A percentile compares a stretch with the other conserved stretches of the same genome.
These are phyloP conservation scores for Epizoanthus ramosus DNA, from an alignment of 92 coral and sea anemone genomes.

Conservation along the genomic window DNA sequence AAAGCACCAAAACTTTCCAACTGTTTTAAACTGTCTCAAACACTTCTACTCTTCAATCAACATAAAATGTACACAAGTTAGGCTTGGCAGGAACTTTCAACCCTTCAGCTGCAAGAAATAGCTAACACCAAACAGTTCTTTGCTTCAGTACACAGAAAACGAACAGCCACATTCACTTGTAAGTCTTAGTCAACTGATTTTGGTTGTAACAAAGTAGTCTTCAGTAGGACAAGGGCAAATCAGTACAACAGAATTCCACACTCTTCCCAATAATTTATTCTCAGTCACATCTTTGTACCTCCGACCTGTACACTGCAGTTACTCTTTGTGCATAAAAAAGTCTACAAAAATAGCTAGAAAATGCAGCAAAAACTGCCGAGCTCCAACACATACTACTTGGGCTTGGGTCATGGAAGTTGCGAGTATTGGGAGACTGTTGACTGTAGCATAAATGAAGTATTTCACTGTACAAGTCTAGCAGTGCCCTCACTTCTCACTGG, in stretches of 20 bases:
- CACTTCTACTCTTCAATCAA: too few relatives aligned
- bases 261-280: background rate
- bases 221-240: too few relatives aligned
- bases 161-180: too few relatives aligned
- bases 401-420: background rate
- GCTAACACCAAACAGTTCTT: too few relatives aligned
- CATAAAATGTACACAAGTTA: too few relatives aligned
- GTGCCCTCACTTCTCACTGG: background rate
- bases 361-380: background rate
- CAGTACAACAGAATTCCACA: background rate
- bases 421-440: background rate
- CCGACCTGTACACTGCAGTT: background rate
- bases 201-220: too few relatives aligned
- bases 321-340: constrained; percentile 1
- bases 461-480: background rate
- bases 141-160: too few relatives aligned
- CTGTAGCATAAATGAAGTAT: background rate
- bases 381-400: background rate
- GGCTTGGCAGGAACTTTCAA: too few relatives aligned
- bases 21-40: too few relatives aligned
- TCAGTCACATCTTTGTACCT: background rate
- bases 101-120: too few relatives aligned
- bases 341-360: constrained; percentile 47
- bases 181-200: too few relatives aligned
- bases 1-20: too few relatives aligned